phyloP scores from a whole-genome alignment of 2,113 vertebrate genomes.

The Centropristis striata region DNA sequence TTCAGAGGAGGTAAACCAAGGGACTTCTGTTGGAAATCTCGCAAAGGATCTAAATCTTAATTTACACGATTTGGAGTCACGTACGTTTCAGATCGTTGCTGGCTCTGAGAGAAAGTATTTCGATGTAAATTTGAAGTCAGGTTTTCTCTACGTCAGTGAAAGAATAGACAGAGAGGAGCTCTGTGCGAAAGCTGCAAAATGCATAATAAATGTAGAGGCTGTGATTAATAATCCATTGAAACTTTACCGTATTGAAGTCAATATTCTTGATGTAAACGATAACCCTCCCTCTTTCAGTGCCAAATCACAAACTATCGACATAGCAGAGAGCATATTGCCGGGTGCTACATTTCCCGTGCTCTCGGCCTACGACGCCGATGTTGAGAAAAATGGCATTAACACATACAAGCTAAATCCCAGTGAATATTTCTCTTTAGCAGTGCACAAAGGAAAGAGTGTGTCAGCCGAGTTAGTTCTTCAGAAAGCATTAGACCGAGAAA shows the following conservation, averaged over 20 bases:
- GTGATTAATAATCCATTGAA: constrained; percentile 77
- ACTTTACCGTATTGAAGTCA: constrained; percentile 76
- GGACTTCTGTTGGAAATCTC: constrained; percentile 84
- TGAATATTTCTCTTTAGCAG: constrained; percentile 77
- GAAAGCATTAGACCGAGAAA: constrained; percentile 86
- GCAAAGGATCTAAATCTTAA: constrained; percentile 81
- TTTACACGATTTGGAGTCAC: constrained; percentile 77
- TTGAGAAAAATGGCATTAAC: constrained; percentile 73
- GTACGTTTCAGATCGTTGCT: constrained; percentile 78
- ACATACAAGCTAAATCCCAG: constrained; percentile 84
- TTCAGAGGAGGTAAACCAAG: constrained; percentile 80
- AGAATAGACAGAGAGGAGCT: constrained; percentile 78
- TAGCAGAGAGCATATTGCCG: constrained; percentile 61
- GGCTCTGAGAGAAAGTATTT: constrained; percentile 81
- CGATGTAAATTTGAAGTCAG: constrained; percentile 80
- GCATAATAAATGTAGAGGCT: constrained; percentile 72
- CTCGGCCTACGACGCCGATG: constrained; percentile 66
- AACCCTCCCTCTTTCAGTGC: constrained; percentile 73
- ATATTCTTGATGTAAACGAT: constrained; percentile 80
- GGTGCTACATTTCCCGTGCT: constrained; percentile 68
- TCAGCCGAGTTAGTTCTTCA: constrained; percentile 84
- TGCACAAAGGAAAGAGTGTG: constrained; percentile 83
- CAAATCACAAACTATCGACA: constrained; percentile 57
- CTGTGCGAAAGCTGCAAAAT: constrained; percentile 57
- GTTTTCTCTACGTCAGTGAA: constrained; percentile 76